Percentiles rank a stretch among this genome's conserved stretches.
phyloP scores from a whole-genome alignment of 1,140 invertebrate species.

The Polypedilum vanderplanki region DNA sequence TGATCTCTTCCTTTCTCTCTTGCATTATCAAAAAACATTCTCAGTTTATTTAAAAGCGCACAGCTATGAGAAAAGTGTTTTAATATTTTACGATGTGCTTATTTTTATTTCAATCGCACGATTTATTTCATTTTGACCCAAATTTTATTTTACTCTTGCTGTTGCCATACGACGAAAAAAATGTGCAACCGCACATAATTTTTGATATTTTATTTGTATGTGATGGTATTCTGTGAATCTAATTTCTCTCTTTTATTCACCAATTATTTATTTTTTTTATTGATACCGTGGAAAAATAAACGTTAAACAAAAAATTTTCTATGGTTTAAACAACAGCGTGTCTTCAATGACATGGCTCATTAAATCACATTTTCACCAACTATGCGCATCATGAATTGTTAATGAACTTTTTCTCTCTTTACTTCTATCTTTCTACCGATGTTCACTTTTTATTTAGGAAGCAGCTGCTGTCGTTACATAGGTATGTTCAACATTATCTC shows the following conservation, averaged over 20 bases:
- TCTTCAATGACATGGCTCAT: conserved; percentile 11
- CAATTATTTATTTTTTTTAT: background rate
- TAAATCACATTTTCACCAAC: conserved; percentile 18
- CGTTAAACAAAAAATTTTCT: background rate
- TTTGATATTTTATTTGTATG: background rate
- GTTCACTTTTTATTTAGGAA: conserved; percentile 4
- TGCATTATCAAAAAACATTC: background rate
- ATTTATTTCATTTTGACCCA: conserved; percentile 19
- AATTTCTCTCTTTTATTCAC: background rate
- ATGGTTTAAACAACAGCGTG: background rate
- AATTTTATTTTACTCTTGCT: background rate
- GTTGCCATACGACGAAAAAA: background rate
- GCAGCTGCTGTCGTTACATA: background rate
- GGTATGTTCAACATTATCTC: background rate
- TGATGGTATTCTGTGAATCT: too few relatives aligned
- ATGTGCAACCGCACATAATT: conserved; percentile 2
- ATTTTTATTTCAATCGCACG: conserved; percentile 6
- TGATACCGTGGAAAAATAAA: background rate
- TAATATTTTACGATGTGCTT: conserved; percentile 1
- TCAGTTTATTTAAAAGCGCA: background rate
- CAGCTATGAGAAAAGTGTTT: background rate
- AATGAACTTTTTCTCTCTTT: background rate
- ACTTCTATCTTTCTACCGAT: background rate
- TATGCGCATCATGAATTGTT: conserved; percentile 18
- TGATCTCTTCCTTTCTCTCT: background rate